These are phyloP conservation scores for Andrena bicolor DNA, from an alignment of 2,888 invertebrate species.

Conservation along the genomic window DNA sequence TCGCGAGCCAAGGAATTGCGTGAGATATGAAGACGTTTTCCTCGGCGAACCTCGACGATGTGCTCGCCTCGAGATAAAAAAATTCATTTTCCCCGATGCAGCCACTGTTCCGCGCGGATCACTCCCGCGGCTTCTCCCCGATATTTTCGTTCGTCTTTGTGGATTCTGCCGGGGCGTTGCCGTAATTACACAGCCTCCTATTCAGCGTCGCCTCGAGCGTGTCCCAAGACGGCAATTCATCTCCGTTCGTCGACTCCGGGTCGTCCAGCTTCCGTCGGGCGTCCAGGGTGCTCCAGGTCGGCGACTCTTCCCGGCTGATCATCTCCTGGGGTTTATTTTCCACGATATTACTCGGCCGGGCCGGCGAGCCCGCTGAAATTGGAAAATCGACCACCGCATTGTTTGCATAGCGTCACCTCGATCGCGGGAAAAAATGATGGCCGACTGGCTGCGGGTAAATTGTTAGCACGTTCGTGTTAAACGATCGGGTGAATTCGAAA, in stretches of 20 bases:
- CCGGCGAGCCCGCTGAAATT: conserved; percentile 73
- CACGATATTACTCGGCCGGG: conserved; percentile 74
- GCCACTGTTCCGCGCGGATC: background rate
- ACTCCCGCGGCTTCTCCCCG: conserved; percentile 44
- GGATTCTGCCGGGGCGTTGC: conserved; percentile 64
- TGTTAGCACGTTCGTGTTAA: conserved; percentile 30
- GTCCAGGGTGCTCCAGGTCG: conserved; percentile 71
- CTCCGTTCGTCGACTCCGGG: conserved; percentile 63
- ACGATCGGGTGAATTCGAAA: conserved; percentile 19
- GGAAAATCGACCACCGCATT: conserved; percentile 48
- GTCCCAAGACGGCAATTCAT: conserved; percentile 79
- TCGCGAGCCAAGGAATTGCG: background rate
- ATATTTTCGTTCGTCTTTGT: conserved; percentile 62
- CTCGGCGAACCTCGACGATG: background rate
- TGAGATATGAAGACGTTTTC: background rate
- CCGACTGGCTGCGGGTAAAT: conserved; percentile 16
- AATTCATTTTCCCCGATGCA: conserved; percentile 45
- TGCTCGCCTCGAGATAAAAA: conserved; percentile 14
- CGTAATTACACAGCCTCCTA: conserved; percentile 75
- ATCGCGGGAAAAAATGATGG: conserved; percentile 10
- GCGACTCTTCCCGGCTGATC: conserved; percentile 77
- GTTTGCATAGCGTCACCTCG: conserved; percentile 21
- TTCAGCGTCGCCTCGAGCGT: conserved; percentile 77
- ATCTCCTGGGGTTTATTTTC: conserved; percentile 75
- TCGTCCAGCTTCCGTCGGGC: conserved; percentile 63